Percentiles rank a stretch among this genome's conserved stretches.
These are phyloP conservation scores for Carassius auratus DNA, from an alignment of 2,113 vertebrate genomes.

Conservation along the genomic window DNA sequence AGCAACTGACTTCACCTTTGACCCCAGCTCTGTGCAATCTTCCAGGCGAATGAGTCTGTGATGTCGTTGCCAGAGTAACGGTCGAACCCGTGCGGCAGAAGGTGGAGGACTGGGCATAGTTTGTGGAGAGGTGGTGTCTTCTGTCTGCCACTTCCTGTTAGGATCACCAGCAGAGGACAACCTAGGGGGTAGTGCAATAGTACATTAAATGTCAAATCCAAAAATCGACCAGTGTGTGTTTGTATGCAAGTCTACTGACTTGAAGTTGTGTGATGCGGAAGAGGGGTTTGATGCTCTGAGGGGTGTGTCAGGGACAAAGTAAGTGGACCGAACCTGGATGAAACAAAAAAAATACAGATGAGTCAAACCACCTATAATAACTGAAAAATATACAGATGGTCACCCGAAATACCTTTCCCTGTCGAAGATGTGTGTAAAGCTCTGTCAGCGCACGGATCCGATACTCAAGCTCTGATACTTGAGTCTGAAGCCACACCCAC, in stretches of 20 bases:
- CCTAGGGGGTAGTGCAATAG: constrained; percentile 13
- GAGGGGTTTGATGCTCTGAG: constrained; percentile 39
- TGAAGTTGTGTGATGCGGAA: constrained; percentile 26
- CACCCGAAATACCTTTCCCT: constrained; percentile 66
- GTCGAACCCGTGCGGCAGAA: constrained; percentile 60
- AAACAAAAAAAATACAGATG: constrained; percentile 4
- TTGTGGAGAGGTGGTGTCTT: constrained; percentile 15
- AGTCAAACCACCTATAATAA: neutral
- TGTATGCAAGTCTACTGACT: constrained; percentile 12
- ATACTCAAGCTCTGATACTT: constrained; percentile 72
- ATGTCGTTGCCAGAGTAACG: constrained; percentile 55
- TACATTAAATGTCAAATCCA: neutral
- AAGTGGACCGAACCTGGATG: constrained; percentile 20
- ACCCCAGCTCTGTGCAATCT: constrained; percentile 44
- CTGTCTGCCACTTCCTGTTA: constrained; percentile 52
- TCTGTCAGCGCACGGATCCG: constrained; percentile 71
- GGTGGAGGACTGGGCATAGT: constrained; percentile 48
- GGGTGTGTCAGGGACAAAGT: constrained; percentile 39
- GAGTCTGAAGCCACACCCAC: constrained; percentile 75
- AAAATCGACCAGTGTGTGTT: neutral
- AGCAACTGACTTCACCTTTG: constrained; percentile 58
- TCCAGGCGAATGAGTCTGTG: constrained; percentile 57
- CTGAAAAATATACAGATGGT: neutral
- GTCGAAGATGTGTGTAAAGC: constrained; percentile 68
- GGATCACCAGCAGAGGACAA: constrained; percentile 37